Base-by-base conservation (phyloP, 2,888 invertebrate species). In the Hemithea aestivaria region DNA sequence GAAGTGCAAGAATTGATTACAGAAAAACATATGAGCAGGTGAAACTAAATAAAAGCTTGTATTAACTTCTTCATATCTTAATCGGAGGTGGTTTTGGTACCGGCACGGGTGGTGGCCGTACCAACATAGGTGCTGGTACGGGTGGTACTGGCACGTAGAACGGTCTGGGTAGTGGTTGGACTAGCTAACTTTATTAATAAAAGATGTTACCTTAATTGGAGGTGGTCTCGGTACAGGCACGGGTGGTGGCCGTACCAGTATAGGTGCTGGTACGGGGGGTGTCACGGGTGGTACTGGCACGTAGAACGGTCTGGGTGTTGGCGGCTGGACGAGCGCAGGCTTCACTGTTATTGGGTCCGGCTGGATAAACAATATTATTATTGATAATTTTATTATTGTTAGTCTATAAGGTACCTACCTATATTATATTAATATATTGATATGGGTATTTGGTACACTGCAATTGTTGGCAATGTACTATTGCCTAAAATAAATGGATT, bases 221-320 rank as follows among this genome's bases (percentile, higher is more conserved):
- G 56, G 31, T 1, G 63, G 66, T 30, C 55, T 59, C 0, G 79
- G 79, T 6, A 72, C 70, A 1, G 38, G 35, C 0, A 78, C 65
- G 0, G 77, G 72, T 0, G 66, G 63, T 0, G 78, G 78, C 20
- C 72, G 58, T n/a, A 80, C 68, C 2, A 62, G 11, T n/a, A 80
- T 60, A 0, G 77, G 71, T 0, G 57, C 46, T 0, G 75, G 80
- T 0, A 45, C 42, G 0, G 80, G 81, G 0, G 73, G 73, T 1
- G 45, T 51, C 2, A 82, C 67, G 0, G 70, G 53, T 0, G 72
- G 62, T 0, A 78, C 78, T 3, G 69, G 47, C 9, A 80, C 78
- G 30, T 56, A 49, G 43, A 79, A 74, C 0, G 79, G 56, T 0
- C 54, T 26, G 0, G 69, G 75, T 0, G 58, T 63, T 0, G 76